These are phyloP conservation scores for Resseliella maxima DNA, from an alignment of 2,888 invertebrate genomes.

Conservation along the genomic window DNA sequence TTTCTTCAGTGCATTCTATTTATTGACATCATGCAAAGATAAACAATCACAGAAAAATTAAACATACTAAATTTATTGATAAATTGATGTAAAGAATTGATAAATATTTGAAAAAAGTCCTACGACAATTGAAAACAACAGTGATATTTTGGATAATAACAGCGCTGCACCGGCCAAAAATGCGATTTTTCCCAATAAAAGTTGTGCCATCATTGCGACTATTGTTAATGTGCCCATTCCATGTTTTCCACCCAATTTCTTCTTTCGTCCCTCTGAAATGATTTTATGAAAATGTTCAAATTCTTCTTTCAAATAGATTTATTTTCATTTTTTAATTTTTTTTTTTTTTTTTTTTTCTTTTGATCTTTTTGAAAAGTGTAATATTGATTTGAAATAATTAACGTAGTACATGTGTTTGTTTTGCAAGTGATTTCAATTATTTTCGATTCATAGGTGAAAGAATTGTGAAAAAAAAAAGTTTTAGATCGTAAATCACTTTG, in stretches of 20 bases:
- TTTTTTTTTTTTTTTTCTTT: too few species aligned
- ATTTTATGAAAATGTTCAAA: constrained; percentile 59
- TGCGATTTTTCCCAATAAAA: constrained; percentile 77
- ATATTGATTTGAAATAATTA: too few species aligned
- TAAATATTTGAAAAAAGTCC: constrained; percentile 59
- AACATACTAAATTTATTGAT: constrained; percentile 34
- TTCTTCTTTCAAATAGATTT: not conserved
- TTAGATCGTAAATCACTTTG: constrained; percentile 30
- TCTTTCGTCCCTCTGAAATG: constrained; percentile 65
- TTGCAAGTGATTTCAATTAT: too few species aligned
- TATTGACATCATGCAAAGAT: not conserved
- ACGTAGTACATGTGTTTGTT: too few species aligned
- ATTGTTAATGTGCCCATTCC: constrained; percentile 73
- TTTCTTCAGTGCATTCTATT: constrained; percentile 39
- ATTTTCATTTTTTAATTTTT: too few species aligned
- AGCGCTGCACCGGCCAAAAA: constrained; percentile 76
- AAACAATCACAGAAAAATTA: not conserved
- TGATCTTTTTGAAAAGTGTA: too few species aligned
- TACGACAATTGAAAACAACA: constrained; percentile 72
- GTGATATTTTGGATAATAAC: constrained; percentile 75
- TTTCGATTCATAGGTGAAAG: too few species aligned
- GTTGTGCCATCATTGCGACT: constrained; percentile 74
- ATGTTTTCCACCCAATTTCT: constrained; percentile 64
- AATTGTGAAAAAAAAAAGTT: not conserved
- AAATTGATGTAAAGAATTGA: not conserved